Percentiles rank a stretch among this genome's conserved stretches.
Conservation (phyloP, 2,113 vertebrate species). For the Telmatochromis sp. region DNA sequence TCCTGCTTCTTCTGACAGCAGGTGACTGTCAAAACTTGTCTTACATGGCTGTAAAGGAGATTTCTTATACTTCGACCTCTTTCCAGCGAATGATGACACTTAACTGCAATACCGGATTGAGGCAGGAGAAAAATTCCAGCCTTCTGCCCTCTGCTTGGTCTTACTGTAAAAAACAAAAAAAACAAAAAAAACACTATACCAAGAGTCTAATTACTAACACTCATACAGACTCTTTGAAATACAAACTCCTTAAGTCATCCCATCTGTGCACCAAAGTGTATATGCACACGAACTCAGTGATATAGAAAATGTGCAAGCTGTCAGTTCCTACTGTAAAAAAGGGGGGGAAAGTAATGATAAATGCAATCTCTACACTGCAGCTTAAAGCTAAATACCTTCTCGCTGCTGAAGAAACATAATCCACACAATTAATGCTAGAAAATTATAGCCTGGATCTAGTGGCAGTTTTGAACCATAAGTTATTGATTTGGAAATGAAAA, state of each 20-base stretch:
- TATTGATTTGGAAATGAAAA: conserved; percentile 83
- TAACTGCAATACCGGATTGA: conserved; percentile 39
- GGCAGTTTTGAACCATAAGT: conserved; percentile 75
- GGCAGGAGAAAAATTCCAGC: conserved; percentile 2
- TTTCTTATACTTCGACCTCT: conserved; percentile 35
- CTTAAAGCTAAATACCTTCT: conserved; percentile 67
- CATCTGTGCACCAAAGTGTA: conserved; percentile 45
- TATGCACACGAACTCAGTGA: conserved; percentile 25
- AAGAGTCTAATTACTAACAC: conserved; percentile 52
- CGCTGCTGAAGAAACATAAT: conserved; percentile 70
- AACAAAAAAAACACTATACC: background rate
- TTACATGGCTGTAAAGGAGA: conserved; percentile 26
- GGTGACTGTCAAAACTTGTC: conserved; percentile 42
- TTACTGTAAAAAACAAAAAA: conserved; percentile 16
- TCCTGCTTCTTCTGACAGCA: conserved; percentile 26
- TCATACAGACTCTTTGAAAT: conserved; percentile 56
- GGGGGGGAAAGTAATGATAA: conserved; percentile 17
- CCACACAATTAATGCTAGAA: conserved; percentile 73
- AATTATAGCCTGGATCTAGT: conserved; percentile 75
- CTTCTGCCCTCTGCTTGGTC: conserved; percentile 43
- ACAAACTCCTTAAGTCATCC: conserved; percentile 36
- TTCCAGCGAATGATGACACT: conserved; percentile 59
- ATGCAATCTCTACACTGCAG: conserved; percentile 50
- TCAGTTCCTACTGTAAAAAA: conserved; percentile 31
- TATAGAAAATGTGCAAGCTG: conserved; percentile 58